Evolutionary conservation across 2,888 invertebrate species (phyloP).

Genomic region (Sarcophaga carnaria): DNA sequence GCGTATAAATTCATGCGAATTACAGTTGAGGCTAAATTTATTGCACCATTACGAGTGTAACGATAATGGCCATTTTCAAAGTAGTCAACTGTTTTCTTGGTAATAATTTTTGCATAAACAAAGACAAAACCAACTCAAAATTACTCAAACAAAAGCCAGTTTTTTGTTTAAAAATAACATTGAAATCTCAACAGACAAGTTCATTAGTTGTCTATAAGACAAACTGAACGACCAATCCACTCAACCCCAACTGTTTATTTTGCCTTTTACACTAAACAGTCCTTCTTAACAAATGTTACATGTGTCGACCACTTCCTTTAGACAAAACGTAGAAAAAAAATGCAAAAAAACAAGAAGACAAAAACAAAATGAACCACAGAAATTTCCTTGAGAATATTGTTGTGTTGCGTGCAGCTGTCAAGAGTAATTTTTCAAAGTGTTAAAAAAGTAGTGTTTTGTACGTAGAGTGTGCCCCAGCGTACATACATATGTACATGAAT

Average conservation of each 20-base stretch:
- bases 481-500: too few species aligned
- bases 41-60: not conserved
- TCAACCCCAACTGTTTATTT: not conserved
- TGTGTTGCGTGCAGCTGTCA: constrained; percentile 59
- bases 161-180: not conserved
- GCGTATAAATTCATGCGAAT: not conserved
- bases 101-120: constrained; percentile 8
- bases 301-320: constrained; percentile 1
- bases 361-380: not conserved
- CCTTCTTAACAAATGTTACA: not conserved
- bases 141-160: not conserved
- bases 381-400: constrained; percentile 29
- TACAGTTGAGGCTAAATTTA: too few species aligned
- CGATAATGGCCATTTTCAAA: not conserved
- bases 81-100: not conserved
- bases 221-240: not conserved
- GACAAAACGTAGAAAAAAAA: too few species aligned
- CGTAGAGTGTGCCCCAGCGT: constrained; percentile 23
- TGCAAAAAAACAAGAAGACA: not conserved
- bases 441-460: constrained; percentile 23
- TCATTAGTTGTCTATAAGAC: constrained; percentile 11
- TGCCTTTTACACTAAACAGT: not conserved
- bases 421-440: constrained; percentile 50
- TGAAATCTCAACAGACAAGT: constrained; percentile 40
- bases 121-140: not conserved